A percentile compares a stretch with the other conserved stretches of the same genome.
These are phyloP conservation scores for Nothura maculosa DNA, from an alignment of 2,797 vertebrate species.

Conservation along the genomic window DNA sequence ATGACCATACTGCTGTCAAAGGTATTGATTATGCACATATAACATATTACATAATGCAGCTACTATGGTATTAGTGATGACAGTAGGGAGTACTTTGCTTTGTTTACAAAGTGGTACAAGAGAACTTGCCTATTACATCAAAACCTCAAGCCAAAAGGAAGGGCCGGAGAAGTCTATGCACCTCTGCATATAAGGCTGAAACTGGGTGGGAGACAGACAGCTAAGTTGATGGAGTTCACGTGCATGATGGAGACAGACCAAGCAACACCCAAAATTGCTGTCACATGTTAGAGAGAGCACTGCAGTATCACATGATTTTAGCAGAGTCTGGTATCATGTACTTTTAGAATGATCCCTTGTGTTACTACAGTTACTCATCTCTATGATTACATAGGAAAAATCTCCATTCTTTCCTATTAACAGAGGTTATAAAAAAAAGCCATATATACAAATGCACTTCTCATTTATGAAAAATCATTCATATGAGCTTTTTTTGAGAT, in stretches of 20 bases:
- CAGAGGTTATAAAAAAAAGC: neutral
- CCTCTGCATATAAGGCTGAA: neutral
- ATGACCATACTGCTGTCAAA: neutral
- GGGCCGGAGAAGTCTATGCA: neutral
- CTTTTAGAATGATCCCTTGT: neutral
- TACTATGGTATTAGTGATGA: neutral
- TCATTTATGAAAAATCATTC: neutral
- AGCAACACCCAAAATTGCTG: neutral
- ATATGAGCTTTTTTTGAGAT: neutral
- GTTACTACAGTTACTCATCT: neutral
- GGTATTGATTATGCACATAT: neutral
- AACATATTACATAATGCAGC: neutral
- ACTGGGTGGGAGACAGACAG: neutral
- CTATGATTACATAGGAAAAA: neutral
- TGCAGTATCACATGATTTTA: neutral
- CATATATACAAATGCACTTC: neutral
- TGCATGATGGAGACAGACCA: neutral
- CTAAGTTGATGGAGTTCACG: neutral
- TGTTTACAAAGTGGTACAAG: neutral
- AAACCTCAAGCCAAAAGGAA: neutral
- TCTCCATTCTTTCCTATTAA: neutral
- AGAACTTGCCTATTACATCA: neutral
- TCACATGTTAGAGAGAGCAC: neutral
- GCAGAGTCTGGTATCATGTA: neutral
- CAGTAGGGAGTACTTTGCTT: neutral